These are phyloP conservation scores for Pegoplata infirma DNA, from an alignment of 2,888 invertebrate species.

Conservation along the genomic window DNA sequence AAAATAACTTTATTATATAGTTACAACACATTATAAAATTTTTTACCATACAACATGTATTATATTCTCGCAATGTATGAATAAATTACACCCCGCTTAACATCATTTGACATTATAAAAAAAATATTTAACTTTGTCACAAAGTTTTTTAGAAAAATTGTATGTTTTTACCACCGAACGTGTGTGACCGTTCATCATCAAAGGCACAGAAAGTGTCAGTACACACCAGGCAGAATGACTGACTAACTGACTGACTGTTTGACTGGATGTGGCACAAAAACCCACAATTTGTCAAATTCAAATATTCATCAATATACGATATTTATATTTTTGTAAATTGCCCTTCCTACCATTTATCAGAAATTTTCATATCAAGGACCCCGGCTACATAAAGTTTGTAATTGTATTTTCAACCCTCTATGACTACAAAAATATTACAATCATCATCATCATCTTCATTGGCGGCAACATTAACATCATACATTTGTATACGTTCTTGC, in stretches of 20 bases:
- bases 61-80: slow-evolving; percentile 55
- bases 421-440: slow-evolving; percentile 16
- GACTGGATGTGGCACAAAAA: slow-evolving; percentile 35
- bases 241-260: no score
- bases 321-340: slow-evolving; percentile 32
- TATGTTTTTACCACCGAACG: slow-evolving; percentile 27
- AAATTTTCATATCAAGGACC: slow-evolving; percentile 36
- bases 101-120: slow-evolving; percentile 55
- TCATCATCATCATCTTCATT: slow-evolving; percentile 18
- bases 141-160: slow-evolving; percentile 23
- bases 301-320: slow-evolving; percentile 68
- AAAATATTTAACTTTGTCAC: slow-evolving; percentile 50
- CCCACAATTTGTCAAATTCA: slow-evolving; percentile 68
- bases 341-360: slow-evolving; percentile 31
- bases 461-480: not conserved
- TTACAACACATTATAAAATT: slow-evolving; percentile 7
- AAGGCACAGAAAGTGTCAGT: slow-evolving; percentile 5
- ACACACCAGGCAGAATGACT: not conserved
- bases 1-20: slow-evolving; percentile 34
- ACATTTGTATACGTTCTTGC: slow-evolving; percentile 9
- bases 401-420: slow-evolving; percentile 51
- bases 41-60: slow-evolving; percentile 31
- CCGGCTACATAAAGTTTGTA: no score
- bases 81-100: slow-evolving; percentile 60
- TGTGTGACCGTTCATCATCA: slow-evolving; percentile 44